Evolutionary conservation across 1,140 invertebrate species (phyloP), one percentile per base, ranked within the genome.

Genomic region (Orchestia grillus): DNA sequence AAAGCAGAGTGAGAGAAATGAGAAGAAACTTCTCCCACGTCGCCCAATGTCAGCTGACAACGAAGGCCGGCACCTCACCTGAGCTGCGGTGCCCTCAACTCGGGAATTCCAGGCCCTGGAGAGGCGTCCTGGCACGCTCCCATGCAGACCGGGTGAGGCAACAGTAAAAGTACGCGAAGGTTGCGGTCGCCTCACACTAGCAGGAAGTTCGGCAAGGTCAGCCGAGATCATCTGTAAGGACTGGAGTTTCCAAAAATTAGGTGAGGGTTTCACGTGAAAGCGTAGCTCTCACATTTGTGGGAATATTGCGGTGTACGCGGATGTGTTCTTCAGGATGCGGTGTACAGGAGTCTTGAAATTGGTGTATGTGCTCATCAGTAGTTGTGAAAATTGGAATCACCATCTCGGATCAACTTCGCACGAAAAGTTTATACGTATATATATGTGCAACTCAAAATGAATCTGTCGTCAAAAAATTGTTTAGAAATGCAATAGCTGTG

Each of bases 131-230:
- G 42, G 88, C 88, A 90, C 88, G 88, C n/a, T 8, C 36, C 36
- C 88, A 42, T 23, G 88, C n/a, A 23, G 88, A 4, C 15, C 88
- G 88, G n/a, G 88, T 90, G 88, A 90, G 28, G 88, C 88, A 90
- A 90, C 88, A 90, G 88, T 90, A 90, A 90, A 90, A 90, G 88
- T 90, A 90, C 88, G 41, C 41, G 88, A 42, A 42, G 88, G 88
- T 41, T 42, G n/a, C 88, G 41, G 88, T 42, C 88, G 41, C 6
- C 41, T 36, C 36, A 90, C 88, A 44, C 28, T 41, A 90, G 28
- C 88, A 90, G 88, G 88, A 90, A 90, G 41, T 28, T 42, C 41
- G 88, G 88, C 88, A 90, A 90, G 88, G 88, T 90, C 88, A 90
- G 15, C n/a, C 3, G 41, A 90, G 28, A 90, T 90, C 88, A 19